Evolutionary conservation across 2,113 vertebrate species (phyloP).

Genomic region (Eurypyga helias): DNA sequence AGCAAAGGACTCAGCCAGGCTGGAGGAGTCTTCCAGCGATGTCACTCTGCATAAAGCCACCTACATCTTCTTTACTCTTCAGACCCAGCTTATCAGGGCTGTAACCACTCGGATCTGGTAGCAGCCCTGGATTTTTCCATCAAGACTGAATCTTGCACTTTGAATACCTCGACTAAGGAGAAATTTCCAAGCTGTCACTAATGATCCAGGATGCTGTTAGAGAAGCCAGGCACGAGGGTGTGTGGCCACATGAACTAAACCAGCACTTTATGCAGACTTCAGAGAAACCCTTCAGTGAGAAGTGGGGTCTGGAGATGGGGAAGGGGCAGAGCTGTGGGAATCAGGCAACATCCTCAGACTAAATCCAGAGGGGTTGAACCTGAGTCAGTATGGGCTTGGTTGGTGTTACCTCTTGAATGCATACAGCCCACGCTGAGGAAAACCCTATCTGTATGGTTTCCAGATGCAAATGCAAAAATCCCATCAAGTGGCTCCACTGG

Average conservation of each 20-base stretch:
- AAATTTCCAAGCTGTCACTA: not conserved
- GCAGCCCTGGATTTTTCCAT: not conserved
- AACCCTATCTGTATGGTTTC: rapidly evolving
- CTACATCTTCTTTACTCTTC: not conserved
- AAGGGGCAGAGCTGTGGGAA: not conserved
- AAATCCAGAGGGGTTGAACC: not conserved
- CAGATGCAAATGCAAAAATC: not conserved
- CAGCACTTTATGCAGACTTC: not conserved
- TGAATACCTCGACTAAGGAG: not conserved
- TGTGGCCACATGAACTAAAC: rapidly evolving
- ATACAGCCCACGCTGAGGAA: not conserved
- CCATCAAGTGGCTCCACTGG: not conserved
- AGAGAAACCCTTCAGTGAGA: not conserved
- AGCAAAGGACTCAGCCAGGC: not conserved
- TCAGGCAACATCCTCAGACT: not conserved
- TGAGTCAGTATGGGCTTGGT: not conserved
- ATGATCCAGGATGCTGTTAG: not conserved
- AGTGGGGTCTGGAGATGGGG: not conserved
- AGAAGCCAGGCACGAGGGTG: not conserved
- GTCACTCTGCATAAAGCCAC: not conserved
- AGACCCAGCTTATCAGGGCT: not conserved
- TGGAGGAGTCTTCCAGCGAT: not conserved
- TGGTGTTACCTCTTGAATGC: too few species aligned
- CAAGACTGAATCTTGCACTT: not conserved
- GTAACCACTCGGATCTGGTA: not conserved